Evolutionary conservation across 2,888 invertebrate species (phyloP), one percentile per base, ranked within the genome.

Genomic region (Nomada ferruginata): DNA sequence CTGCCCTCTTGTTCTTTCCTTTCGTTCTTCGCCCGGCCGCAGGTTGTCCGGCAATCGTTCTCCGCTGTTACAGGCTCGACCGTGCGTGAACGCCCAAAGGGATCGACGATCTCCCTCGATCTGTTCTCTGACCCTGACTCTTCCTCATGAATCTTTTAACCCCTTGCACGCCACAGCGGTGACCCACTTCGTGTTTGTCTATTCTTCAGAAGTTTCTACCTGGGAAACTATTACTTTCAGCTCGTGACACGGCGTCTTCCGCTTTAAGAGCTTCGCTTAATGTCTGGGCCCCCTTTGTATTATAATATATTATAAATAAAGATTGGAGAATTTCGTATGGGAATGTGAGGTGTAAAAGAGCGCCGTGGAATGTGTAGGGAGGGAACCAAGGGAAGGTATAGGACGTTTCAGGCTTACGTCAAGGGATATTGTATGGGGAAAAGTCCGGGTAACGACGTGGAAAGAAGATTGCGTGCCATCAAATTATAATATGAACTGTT

Each of bases 1-100:
- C 65, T 60, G 26, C 26, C 70, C 59, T 29, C 47, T 52, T 53
- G 47, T 47, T 76, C 61, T 69, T 53, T 69, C 57, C 23, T 42
- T 53, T 66, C 50, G 59, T 73, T 70, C 68, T 59, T 10, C 59
- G 63, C 47, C 61, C 61, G 79, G 60, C 71, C 74, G 69, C 82
- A 77, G 79, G 79, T 85, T 82, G 75, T 23, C 71, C 76, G 77
- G 68, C 79, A 36, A 76, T 78, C 75, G 84, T 85, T 81, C 82
- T 59, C 52, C 68, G 71, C 76, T 83, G 83, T 83, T 83, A 77
- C 78, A 42, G 73, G 65, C 75, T 52, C 76, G 69, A 74, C 75
- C 79, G 77, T 82, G 87, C 87, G 88, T 83, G 82, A 84, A 85
- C 71, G 76, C 82, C 52, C 76, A 77, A 59, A 72, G 69, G 73